Conservation (phyloP, 2,888 invertebrate genomes). For the Acronicta alni region DNA sequence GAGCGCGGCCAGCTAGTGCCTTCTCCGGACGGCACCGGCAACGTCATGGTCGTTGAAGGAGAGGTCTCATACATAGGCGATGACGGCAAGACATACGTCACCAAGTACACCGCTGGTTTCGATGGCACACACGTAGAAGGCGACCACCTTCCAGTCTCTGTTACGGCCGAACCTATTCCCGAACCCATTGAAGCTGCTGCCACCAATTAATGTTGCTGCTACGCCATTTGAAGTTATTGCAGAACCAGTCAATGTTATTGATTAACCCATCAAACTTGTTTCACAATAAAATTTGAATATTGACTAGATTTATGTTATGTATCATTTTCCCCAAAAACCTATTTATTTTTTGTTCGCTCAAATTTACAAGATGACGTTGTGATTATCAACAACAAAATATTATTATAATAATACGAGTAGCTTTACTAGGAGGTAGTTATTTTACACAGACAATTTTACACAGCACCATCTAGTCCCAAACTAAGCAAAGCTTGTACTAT, state of each 20-base stretch:
- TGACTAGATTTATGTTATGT: too few species aligned
- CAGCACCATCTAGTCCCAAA: too few species aligned
- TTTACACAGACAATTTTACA: too few species aligned
- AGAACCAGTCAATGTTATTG: too few species aligned
- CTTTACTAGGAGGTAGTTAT: background rate
- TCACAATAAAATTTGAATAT: too few species aligned
- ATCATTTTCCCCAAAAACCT: too few species aligned
- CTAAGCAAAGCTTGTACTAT: too few species aligned
- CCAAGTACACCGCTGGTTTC: slow-evolving; percentile 72
- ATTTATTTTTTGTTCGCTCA: too few species aligned
- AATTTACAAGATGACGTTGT: too few species aligned
- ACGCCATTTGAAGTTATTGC: slow-evolving; percentile 2
- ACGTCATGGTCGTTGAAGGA: slow-evolving; percentile 71
- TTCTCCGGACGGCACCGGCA: slow-evolving; percentile 59
- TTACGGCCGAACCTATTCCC: slow-evolving; percentile 45
- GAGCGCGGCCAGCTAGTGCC: slow-evolving; percentile 71
- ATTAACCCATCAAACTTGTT: too few species aligned
- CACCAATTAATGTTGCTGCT: background rate
- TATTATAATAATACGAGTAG: too few species aligned
- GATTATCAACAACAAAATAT: too few species aligned
- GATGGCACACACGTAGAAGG: slow-evolving; percentile 70
- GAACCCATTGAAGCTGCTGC: background rate
- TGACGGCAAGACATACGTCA: slow-evolving; percentile 73
- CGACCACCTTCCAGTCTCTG: slow-evolving; percentile 65
- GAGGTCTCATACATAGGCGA: slow-evolving; percentile 71